A percentile compares a stretch with the other conserved stretches of the same genome.
Evolutionary conservation across 2,888 invertebrate species (phyloP).

Genomic region (Apotomis capreana): DNA sequence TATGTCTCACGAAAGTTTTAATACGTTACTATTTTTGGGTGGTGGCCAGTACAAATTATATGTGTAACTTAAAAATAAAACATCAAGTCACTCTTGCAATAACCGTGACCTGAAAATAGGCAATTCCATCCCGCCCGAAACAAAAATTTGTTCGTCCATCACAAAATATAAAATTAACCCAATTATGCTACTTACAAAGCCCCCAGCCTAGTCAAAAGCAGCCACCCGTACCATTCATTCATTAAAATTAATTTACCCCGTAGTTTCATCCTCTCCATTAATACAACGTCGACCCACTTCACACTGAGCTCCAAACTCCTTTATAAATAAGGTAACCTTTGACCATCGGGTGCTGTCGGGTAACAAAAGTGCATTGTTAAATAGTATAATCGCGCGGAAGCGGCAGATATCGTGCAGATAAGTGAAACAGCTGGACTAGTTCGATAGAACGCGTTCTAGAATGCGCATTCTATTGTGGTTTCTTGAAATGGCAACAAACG

Average conservation of each 20-base stretch:
- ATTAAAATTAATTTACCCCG: constrained; percentile 36
- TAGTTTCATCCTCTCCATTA: constrained; percentile 11
- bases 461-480: constrained; percentile 50
- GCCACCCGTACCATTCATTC: constrained; percentile 26
- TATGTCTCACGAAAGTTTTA: no score
- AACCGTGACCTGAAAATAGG: background rate
- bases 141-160: background rate
- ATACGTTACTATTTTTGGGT: no score
- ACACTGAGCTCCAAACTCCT: constrained; percentile 29
- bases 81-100: background rate
- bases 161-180: constrained; percentile 8
- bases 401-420: constrained; percentile 55
- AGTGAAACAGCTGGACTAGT: constrained; percentile 59
- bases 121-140: background rate
- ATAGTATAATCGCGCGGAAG: constrained; percentile 61
- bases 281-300: constrained; percentile 32
- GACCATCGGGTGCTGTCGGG: constrained; percentile 16
- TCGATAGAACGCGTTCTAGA: constrained; percentile 48
- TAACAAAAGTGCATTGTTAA: constrained; percentile 55
- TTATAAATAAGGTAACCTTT: constrained; percentile 35
- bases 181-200: constrained; percentile 27
- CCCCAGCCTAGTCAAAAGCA: constrained; percentile 19
- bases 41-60: no score
- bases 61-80: no score
- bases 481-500: constrained; percentile 35